Evolutionary conservation across 2,113 vertebrate species (phyloP).

Genomic region (Megalops atlanticus): DNA sequence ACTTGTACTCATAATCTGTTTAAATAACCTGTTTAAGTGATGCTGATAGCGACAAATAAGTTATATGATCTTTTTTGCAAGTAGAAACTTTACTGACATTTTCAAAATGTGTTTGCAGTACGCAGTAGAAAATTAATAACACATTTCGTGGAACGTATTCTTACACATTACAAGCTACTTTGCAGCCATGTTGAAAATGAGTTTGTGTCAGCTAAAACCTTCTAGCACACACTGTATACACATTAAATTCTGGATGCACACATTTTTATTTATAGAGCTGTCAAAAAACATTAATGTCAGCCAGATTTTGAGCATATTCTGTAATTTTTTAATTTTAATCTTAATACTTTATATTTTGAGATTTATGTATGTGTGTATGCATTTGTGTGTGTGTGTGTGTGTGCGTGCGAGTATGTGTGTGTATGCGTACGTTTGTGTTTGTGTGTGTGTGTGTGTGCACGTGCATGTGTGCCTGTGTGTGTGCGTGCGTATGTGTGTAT

Average conservation of each 20-base stretch:
- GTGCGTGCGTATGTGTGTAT: too few species aligned
- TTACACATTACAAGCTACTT: background rate
- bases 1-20: too few species aligned
- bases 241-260: background rate
- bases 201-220: background rate
- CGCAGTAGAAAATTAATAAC: background rate
- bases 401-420: too few species aligned
- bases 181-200: background rate
- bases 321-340: too few species aligned
- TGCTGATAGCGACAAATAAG: too few species aligned
- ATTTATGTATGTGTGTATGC: too few species aligned
- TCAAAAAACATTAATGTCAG: background rate
- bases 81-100: background rate
- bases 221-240: background rate
- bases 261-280: slow-evolving; percentile 1
- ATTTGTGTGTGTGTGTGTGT: background rate
- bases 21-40: too few species aligned
- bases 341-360: too few species aligned
- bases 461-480: background rate
- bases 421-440: background rate
- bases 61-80: background rate
- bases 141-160: background rate
- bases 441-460: background rate
- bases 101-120: background rate
- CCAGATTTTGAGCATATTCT: background rate